A percentile compares a stretch with the other conserved stretches of the same genome.
Evolutionary conservation across 2,888 invertebrate genomes (phyloP).

Genomic region (Callyntrura guangdongensis): DNA sequence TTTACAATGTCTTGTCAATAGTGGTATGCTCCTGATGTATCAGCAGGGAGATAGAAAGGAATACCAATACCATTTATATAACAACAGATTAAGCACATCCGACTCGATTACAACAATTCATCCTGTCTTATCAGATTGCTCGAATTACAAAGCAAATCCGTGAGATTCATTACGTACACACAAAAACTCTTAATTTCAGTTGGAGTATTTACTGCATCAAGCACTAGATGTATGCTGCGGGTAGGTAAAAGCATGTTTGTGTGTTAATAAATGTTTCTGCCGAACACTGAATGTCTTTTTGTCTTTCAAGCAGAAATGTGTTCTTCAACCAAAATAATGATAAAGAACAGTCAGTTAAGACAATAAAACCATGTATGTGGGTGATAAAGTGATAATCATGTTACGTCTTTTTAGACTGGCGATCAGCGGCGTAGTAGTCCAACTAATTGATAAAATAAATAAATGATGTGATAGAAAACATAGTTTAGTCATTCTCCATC

Average conservation of each 20-base stretch:
- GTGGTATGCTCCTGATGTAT: not conserved
- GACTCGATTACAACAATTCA: slow-evolving; percentile 67
- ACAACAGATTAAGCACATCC: slow-evolving; percentile 53
- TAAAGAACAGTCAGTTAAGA: too few species aligned
- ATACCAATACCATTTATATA: slow-evolving; percentile 32
- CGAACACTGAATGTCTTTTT: not conserved
- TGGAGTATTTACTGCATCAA: slow-evolving; percentile 15
- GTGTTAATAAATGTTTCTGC: not conserved
- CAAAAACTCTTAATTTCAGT: slow-evolving; percentile 62
- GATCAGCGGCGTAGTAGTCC: not conserved
- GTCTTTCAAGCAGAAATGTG: too few species aligned
- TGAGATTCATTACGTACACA: slow-evolving; percentile 17
- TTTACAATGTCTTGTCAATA: slow-evolving; percentile 23
- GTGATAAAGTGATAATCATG: not conserved
- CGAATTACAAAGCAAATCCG: slow-evolving; percentile 69
- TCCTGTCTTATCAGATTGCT: slow-evolving; percentile 75
- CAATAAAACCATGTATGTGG: too few species aligned
- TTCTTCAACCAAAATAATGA: too few species aligned
- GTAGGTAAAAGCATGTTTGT: not conserved
- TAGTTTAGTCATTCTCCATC: slow-evolving; percentile 45
- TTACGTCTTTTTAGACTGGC: not conserved
- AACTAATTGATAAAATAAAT: slow-evolving; percentile 16
- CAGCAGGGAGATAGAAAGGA: not conserved
- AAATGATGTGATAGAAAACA: not conserved
- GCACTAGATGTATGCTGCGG: not conserved